Evolutionary conservation across 2,797 vertebrate species (phyloP).

Genomic region (Tapirus indicus): DNA sequence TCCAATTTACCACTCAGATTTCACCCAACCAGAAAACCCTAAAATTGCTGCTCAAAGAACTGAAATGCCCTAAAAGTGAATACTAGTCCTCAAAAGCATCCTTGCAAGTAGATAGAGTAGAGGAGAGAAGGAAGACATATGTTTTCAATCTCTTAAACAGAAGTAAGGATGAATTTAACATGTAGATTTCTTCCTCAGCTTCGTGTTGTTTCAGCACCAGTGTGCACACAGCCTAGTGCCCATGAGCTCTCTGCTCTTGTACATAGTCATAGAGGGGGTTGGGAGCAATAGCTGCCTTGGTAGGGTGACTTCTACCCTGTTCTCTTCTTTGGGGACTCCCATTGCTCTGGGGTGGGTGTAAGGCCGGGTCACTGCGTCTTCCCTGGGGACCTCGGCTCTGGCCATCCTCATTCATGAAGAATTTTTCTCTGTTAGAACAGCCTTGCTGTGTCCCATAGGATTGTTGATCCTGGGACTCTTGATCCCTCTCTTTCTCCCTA

Average conservation of each 20-base stretch:
- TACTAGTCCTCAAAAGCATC: slow-evolving; percentile 23
- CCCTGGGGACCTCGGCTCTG: background rate
- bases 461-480: slow-evolving; percentile 21
- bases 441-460: background rate
- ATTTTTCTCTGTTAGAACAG: background rate
- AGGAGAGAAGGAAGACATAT: background rate
- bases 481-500: background rate
- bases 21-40: background rate
- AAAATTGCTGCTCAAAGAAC: background rate
- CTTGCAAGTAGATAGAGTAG: background rate
- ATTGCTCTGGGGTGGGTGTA: background rate
- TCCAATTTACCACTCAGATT: slow-evolving; percentile 48
- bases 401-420: background rate
- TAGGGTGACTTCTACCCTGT: background rate
- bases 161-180: slow-evolving; percentile 10
- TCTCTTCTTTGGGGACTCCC: slow-evolving; percentile 58
- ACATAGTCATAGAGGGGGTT: slow-evolving; percentile 68
- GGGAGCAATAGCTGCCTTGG: background rate
- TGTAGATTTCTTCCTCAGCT: background rate
- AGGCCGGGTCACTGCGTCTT: background rate
- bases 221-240: background rate
- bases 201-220: background rate
- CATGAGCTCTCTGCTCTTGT: slow-evolving; percentile 56
- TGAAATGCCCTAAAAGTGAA: slow-evolving; percentile 8
- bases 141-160: slow-evolving; percentile 23